Base-by-base conservation (phyloP, 2,888 invertebrate genomes). In the Standfussiana lucernea region DNA sequence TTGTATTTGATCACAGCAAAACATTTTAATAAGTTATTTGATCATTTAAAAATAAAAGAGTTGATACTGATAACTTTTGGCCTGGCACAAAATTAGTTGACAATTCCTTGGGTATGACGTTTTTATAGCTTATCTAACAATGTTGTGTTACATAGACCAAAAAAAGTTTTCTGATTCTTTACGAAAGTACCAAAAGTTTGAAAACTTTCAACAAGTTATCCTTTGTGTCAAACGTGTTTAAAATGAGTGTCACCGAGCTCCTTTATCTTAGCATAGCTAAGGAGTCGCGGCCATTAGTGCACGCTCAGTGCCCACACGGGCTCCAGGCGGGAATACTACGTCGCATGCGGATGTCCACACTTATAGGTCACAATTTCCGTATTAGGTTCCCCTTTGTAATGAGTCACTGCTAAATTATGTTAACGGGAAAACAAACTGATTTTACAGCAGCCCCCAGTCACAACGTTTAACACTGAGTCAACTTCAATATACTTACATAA, bases 361-460 rank as follows among this genome's bases (percentile, higher is more conserved):
- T 83, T 87, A 89, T 89, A 90, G 92, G 91, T 90, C 92, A 91
- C 90, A 75, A 89, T 90, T 92, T 95, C 95, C 95, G 94, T 93
- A 93, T 92, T 91, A 92, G 92, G 93, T 79, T 87, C 91, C 91
- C 85, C 84, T 77, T 50, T 61, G 24, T 64, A 80, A 87, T 91
- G 91, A 92, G 84, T 92, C 91, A 92, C 83, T 66, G 35, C 72
- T 72, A 70, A 72, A 76, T 79, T 79, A 45, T 45, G 71, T 59
- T 76, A 77, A 84, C 74, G 77, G 73, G 72, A 78, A 82, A 83
- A 75, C 53, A 73, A 35, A 62, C 62, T 47, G 42, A 72, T 83
- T 68, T 45, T 24, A 70, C 71, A 47, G 24, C 18, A 42, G 32
- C 35, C 11, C 15, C 21, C 37, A 71, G 35, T 35, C 15, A n/a